These are phyloP conservation scores for Tachina fera DNA, from an alignment of 2,888 invertebrate genomes.

Conservation along the genomic window DNA sequence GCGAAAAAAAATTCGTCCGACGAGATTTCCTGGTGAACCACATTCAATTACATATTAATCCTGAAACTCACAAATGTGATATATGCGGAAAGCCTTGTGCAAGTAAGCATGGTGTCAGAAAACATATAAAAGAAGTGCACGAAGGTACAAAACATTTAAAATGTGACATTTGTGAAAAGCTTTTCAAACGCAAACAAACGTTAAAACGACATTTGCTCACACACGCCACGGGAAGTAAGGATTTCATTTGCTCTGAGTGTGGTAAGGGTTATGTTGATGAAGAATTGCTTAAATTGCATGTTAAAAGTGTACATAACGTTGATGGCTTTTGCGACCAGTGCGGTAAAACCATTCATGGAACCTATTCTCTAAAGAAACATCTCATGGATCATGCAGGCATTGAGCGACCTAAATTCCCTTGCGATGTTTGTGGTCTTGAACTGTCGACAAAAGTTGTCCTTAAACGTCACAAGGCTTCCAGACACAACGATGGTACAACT, in stretches of 20 bases:
- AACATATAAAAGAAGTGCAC: slow-evolving; percentile 72
- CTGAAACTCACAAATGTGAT: slow-evolving; percentile 73
- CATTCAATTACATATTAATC: slow-evolving; percentile 73
- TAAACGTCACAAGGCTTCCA: slow-evolving; percentile 72
- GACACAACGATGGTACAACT: slow-evolving; percentile 72
- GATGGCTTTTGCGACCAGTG: slow-evolving; percentile 72
- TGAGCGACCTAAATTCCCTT: slow-evolving; percentile 69
- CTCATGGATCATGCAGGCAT: slow-evolving; percentile 71
- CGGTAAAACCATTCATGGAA: slow-evolving; percentile 71
- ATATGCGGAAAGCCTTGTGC: slow-evolving; percentile 72
- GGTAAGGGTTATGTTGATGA: slow-evolving; percentile 71
- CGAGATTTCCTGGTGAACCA: slow-evolving; percentile 74
- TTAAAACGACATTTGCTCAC: slow-evolving; percentile 72
- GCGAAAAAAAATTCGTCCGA: slow-evolving; percentile 72
- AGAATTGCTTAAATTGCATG: slow-evolving; percentile 69
- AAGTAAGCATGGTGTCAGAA: slow-evolving; percentile 67
- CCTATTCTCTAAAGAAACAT: slow-evolving; percentile 67
- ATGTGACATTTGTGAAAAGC: slow-evolving; percentile 73
- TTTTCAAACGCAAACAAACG: slow-evolving; percentile 67
- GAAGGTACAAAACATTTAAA: slow-evolving; percentile 56
- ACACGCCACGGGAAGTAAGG: slow-evolving; percentile 69
- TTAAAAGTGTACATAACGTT: slow-evolving; percentile 70
- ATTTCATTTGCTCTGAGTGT: slow-evolving; percentile 74
- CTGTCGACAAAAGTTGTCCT: slow-evolving; percentile 71
- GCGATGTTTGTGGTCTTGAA: slow-evolving; percentile 72